Base-by-base conservation (phyloP, 2,797 vertebrate species). In the Sitta carolinensis region DNA sequence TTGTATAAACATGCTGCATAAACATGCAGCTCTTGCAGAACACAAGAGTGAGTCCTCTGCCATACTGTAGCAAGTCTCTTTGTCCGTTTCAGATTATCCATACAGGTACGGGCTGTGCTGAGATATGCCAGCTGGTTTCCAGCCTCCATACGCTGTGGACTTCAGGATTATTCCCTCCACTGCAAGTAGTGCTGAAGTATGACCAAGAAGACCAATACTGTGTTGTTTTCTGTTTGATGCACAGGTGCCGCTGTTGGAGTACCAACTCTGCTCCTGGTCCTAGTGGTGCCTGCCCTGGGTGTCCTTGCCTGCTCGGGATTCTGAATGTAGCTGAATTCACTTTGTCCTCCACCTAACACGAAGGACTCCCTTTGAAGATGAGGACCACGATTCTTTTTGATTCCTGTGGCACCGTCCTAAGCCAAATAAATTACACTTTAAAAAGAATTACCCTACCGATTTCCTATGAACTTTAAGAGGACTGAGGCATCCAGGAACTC, bases 301-400 rank as follows among this genome's bases (percentile, higher is more conserved):
- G 97, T 98, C 85, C 90, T 99, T 45, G 80, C 98, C 96, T 98
- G 98, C 96, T 98, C 98, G 95, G 98, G 98, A 97, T 98, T 99
- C 97, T 99, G 98, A 99, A 99, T 99, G 98, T 99, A 98, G 97
- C 97, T 88, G 97, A 98, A 96, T 97, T 97, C 97, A 97, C 97
- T 97, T 97, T 98, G 74, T 97, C 96, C 97, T 97, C 97, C 89
- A 59, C 92, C 88, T 93, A 73, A 96, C 97, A 97, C 98, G 98
- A 97, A 97, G 98, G 97, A 98, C 97, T 98, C 97, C 97, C 97
- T 97, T 97, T 97, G 97, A 97, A 96, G 97, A 92, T 96, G 96
- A 98, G 97, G 98, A 98, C 97, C 96, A 94, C 91, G 61, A 97
- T 97, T 98, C 96, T 98, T 98, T 98, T 97, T 97, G 97, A 98